phyloP scores from a whole-genome alignment of 2,797 vertebrate genomes.

The Crypturellus tataupa region DNA sequence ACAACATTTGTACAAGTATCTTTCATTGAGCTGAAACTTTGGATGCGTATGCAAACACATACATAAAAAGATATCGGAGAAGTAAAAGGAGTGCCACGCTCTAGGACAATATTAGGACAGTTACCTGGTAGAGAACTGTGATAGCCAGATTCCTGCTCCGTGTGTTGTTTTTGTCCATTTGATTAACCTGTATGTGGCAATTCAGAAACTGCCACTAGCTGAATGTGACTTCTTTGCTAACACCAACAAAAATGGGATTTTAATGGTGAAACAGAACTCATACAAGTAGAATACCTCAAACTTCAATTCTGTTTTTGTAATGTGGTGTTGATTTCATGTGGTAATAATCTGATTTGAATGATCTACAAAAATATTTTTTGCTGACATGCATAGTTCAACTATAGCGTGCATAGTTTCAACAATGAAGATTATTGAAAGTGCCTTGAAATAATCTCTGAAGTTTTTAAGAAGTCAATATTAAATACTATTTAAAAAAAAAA shows the following conservation, averaged over 20 bases:
- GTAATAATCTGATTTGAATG: conserved; percentile 71
- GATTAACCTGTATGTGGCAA: conserved; percentile 10
- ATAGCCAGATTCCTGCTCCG: conserved; percentile 31
- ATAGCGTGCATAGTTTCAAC: neutral
- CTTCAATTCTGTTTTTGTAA: conserved; percentile 60
- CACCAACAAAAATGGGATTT: conserved; percentile 14
- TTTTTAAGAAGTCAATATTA: conserved; percentile 50
- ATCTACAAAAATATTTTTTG: conserved; percentile 63
- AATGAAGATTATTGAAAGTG: conserved; percentile 37
- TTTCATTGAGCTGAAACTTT: neutral
- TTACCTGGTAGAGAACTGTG: conserved; percentile 34
- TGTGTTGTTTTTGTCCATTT: conserved; percentile 51
- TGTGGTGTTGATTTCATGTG: conserved; percentile 64
- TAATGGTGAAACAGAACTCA: conserved; percentile 29
- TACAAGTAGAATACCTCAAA: conserved; percentile 29
- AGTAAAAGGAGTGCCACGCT: neutral
- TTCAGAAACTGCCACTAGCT: conserved; percentile 25
- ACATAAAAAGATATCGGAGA: neutral
- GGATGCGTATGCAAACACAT: neutral
- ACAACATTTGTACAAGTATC: neutral
- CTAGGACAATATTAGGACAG: conserved; percentile 30
- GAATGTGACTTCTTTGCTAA: conserved; percentile 45
- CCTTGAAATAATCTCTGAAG: conserved; percentile 58
- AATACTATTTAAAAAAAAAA: neutral
- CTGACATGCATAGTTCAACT: conserved; percentile 23